Evolutionary conservation across 2,113 vertebrate species (phyloP), one percentile per base, ranked within the genome.

Genomic region (Pseudorasbora parva): DNA sequence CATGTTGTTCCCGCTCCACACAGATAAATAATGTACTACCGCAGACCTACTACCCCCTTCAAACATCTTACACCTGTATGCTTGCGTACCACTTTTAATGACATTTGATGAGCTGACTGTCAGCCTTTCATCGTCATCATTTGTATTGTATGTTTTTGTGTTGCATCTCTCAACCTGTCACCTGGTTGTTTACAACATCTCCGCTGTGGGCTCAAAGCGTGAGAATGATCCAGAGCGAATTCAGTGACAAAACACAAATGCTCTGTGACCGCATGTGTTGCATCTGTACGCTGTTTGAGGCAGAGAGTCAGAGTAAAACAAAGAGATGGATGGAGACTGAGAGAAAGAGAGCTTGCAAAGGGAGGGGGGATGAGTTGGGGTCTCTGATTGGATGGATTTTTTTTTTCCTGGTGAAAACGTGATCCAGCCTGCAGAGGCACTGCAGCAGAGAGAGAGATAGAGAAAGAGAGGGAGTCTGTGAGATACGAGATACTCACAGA

Each of bases 401-500:
- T 45, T 45, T 91, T 92, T 89, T 91, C 88, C 90, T 89, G 91
- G 88, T 90, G 85, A 90, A 90, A 91, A 88, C 88, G 87, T 92
- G 91, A 93, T 92, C 83, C 90, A 89, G 93, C 89, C 92, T 94
- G 93, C 93, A 93, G 92, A 93, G 92, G 92, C 90, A 95, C 93
- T 94, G 93, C 93, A 94, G 93, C 93, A 93, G 89, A 86, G 88
- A 89, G 88, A 89, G 89, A 88, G 87, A 88, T 74, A 88, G 86
- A 75, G 85, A 60, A 47, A 25, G 60, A 82, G 79, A 82, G 89
- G 25, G 71, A 56, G 64, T 68, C 33, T 68, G 64, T 5, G 30
- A 81, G 62, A 82, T 56, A 47, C 23, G 68, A 83, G 88, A 87
- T 81, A 84, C 89, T 85, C 89, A 89, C 89, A 86, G 90, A 90